Evolutionary conservation across 2,113 vertebrate genomes (phyloP), one percentile per base, ranked within the genome.

Genomic region (Hemicordylus capensis): DNA sequence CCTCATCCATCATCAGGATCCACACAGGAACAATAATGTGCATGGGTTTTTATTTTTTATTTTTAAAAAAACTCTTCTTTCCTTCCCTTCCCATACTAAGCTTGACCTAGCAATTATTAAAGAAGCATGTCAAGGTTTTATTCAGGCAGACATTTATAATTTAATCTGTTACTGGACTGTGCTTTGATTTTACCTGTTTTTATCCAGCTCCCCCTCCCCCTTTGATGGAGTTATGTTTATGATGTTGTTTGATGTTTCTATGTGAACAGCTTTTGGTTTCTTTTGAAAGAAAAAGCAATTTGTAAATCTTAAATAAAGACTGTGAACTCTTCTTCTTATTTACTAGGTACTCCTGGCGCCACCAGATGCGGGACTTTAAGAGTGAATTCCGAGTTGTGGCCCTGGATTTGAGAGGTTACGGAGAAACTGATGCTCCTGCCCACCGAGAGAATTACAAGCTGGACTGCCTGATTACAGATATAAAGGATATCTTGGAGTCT

Each of bases 341-440:
- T 84, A 61, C 69, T 90, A 99, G 98, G 99, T 99, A 98, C 92
- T 99, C 98, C 31, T 99, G 99, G 99, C 98, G 99, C 69, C 97
- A 99, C 95, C 99, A 99, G 34, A 91, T 99, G 87, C 97, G 98
- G 6, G 99, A 99, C 96, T 99, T 99, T 91, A 99, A 99, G 96
- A 99, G 98, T 76, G 98, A 99, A 91, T 99, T 98, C 94, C 98
- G 99, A 82, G 98, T 99, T 91, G 98, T 99, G 87, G 98, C 98
- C 8, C 92, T 99, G 90, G 98, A 99, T 95, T 97, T 99, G 96
- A 97, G 98, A 91, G 98, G 98, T 84, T 99, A 98, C 56, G 98
- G 98, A 79, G 98, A 99, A 95, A 98, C 98, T 15, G 98, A 99
- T 96, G 93, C 98, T 86, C 98, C 98, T 42, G 88, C 94, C 70